phyloP scores from a whole-genome alignment of 2,113 vertebrate genomes.

The Polypterus bichir region DNA sequence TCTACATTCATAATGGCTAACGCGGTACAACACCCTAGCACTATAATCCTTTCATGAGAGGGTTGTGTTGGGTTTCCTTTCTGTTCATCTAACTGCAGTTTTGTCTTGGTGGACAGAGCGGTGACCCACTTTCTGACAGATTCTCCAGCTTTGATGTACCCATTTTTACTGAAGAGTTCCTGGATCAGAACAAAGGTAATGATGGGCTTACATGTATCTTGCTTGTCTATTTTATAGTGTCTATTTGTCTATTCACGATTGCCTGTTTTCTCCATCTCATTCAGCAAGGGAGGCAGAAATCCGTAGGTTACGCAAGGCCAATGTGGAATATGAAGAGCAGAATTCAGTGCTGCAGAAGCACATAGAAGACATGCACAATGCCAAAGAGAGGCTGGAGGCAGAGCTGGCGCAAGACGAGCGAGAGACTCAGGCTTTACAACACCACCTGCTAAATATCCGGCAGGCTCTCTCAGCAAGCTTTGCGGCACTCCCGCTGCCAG shows the following conservation, averaged over 20 bases:
- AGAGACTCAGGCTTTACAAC: conserved; percentile 76
- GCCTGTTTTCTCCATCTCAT: not conserved
- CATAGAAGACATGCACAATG: conserved; percentile 86
- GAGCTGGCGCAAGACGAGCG: conserved; percentile 83
- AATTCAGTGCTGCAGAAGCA: conserved; percentile 85
- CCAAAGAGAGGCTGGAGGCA: conserved; percentile 88
- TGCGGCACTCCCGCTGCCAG: conserved; percentile 76
- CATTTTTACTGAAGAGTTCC: conserved; percentile 93
- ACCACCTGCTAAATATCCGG: conserved; percentile 76
- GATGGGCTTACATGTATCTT: not conserved
- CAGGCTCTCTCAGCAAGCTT: conserved; percentile 78
- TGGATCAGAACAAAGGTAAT: conserved; percentile 95
- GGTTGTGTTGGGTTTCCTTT: not conserved
- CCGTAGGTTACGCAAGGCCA: conserved; percentile 82
- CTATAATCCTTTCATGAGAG: no score
- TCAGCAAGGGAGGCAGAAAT: conserved; percentile 79
- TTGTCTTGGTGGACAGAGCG: conserved; percentile 35
- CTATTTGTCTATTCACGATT: not conserved
- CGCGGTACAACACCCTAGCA: no score
- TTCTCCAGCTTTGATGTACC: conserved; percentile 77
- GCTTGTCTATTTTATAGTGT: not conserved
- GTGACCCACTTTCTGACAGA: conserved; percentile 53
- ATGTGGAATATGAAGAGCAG: conserved; percentile 93
- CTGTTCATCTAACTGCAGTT: not conserved
- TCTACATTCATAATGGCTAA: no score